These are phyloP conservation scores for Pseudocheirus occidentalis DNA, from an alignment of 2,797 vertebrate species.

Conservation along the genomic window DNA sequence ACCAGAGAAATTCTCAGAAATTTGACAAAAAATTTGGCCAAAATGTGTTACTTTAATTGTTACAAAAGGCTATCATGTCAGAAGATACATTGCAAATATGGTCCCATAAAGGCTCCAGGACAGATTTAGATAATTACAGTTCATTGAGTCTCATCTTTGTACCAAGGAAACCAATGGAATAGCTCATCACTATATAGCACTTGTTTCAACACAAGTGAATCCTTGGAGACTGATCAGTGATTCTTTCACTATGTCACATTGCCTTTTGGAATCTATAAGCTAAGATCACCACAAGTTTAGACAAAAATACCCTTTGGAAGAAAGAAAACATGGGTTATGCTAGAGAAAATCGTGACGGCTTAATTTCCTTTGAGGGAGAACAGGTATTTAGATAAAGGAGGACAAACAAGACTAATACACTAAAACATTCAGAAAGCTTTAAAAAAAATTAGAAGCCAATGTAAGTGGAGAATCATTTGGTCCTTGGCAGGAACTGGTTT, in stretches of 20 bases:
- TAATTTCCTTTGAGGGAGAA: background rate
- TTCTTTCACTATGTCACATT: background rate
- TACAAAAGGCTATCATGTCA: background rate
- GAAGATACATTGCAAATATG: background rate
- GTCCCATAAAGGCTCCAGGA: background rate
- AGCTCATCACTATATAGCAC: background rate
- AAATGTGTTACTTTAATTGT: background rate
- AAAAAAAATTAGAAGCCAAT: background rate
- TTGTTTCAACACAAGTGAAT: background rate
- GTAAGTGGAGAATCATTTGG: background rate
- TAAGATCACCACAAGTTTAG: background rate
- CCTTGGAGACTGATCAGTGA: background rate
- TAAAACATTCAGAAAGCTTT: background rate
- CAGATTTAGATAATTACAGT: background rate
- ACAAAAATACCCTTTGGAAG: conserved; percentile 38
- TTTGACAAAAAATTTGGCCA: background rate
- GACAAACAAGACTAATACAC: background rate
- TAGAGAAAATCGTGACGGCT: background rate
- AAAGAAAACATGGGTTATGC: background rate
- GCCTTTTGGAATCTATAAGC: background rate
- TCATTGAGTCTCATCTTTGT: background rate
- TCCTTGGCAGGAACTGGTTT: background rate
- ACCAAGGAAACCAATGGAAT: background rate
- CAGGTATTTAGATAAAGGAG: background rate
- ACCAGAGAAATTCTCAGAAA: background rate